Percentiles rank a stretch among this genome's conserved stretches.
Conservation (phyloP, 2,888 invertebrate genomes). For the Scaptomyza reducta region DNA sequence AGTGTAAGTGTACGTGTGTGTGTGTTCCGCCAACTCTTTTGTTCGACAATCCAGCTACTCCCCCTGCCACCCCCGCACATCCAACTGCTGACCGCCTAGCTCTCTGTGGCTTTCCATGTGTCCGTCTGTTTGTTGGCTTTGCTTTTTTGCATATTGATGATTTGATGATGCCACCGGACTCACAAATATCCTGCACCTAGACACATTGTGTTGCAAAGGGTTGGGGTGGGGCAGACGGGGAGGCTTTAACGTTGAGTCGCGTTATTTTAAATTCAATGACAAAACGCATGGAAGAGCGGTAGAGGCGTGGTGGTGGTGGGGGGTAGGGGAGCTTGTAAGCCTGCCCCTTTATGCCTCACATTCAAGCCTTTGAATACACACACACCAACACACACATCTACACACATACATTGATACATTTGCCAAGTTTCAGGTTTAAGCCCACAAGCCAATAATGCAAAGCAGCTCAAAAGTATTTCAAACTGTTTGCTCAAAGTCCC, state of each 20-base stretch:
- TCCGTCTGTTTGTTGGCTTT: constrained; percentile 4
- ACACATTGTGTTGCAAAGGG: neutral
- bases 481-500: constrained; percentile 62
- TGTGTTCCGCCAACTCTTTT: constrained; percentile 37
- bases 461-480: constrained; percentile 75
- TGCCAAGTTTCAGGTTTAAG: constrained; percentile 42
- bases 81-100: constrained; percentile 1
- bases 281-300: constrained; percentile 63
- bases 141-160: constrained; percentile 73
- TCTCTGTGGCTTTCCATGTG: neutral
- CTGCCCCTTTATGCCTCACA: neutral
- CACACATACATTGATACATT: neutral
- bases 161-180: constrained; percentile 46
- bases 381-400: constrained; percentile 2
- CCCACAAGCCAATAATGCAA: constrained; percentile 76
- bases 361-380: constrained; percentile 44
- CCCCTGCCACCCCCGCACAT: neutral
- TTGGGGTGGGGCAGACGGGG: neutral
- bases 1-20: constrained; percentile 1
- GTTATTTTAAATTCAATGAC: constrained; percentile 73
- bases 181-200: constrained; percentile 21
- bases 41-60: constrained; percentile 9
- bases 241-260: constrained; percentile 15
- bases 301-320: neutral
- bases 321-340: neutral